These are phyloP conservation scores for Phortica magna DNA, from an alignment of 2,888 invertebrate species.

Conservation along the genomic window DNA sequence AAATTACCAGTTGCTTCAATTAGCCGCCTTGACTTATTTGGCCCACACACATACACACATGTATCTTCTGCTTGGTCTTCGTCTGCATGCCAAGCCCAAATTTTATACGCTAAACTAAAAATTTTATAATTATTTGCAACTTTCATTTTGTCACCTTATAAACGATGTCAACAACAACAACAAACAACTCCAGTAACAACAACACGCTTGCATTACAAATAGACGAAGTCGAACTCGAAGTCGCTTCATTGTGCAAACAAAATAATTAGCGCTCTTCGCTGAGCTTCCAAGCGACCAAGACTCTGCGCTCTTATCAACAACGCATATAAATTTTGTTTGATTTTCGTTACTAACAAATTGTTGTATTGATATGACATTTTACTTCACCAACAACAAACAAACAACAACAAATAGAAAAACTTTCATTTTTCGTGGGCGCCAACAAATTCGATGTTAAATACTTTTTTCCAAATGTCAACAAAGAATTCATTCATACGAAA, in stretches of 20 bases:
- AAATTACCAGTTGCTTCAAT: no score
- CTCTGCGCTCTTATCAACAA: conserved; percentile 13
- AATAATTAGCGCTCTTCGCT: not conserved
- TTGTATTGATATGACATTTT: not conserved
- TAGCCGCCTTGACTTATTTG: not conserved
- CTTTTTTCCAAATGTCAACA: not conserved
- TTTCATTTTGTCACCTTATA: conserved; percentile 60
- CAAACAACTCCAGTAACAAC: not conserved
- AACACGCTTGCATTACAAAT: conserved; percentile 3
- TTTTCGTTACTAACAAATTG: conserved; percentile 20
- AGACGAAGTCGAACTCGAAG: not conserved
- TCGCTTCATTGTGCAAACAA: not conserved
- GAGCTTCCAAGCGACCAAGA: no score
- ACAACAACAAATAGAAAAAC: conserved; percentile 12
- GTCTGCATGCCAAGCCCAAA: not conserved
- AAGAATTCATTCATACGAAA: not conserved
- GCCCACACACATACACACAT: not conserved
- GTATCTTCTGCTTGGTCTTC: not conserved
- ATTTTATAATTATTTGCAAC: conserved; percentile 52
- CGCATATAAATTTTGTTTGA: not conserved
- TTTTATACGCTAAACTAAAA: not conserved
- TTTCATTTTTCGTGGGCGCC: conserved; percentile 7
- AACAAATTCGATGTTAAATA: not conserved
- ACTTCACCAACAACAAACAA: not conserved
- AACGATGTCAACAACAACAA: not conserved